Conservation (phyloP, 37 sponge, comb jelly and placozoan species). For the Eunapius fragilis region DNA sequence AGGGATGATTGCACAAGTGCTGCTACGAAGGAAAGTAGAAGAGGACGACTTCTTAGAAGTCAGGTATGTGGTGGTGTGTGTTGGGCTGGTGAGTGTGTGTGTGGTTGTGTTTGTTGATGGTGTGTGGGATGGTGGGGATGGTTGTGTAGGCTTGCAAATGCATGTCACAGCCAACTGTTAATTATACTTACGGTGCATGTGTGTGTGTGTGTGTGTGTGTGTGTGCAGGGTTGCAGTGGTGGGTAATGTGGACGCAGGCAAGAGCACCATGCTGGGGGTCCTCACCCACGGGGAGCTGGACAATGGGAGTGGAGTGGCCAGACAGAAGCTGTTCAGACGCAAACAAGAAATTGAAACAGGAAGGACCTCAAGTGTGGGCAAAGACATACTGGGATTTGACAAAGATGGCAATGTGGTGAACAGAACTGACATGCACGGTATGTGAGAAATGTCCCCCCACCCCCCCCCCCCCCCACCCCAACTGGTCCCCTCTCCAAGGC, state of each 20-base stretch:
- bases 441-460: not conserved
- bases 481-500: no score
- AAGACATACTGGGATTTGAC: constrained; percentile 98
- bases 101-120: no score
- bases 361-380: constrained; percentile 96
- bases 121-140: no score
- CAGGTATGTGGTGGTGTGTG: constrained; percentile 58
- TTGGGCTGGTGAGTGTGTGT: no score
- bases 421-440: not conserved
- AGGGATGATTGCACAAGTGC: constrained; percentile 80
- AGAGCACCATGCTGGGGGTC: constrained; percentile 98
- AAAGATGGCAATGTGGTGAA: constrained; percentile 51
- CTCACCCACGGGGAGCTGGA: constrained; percentile 98
- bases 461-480: no score
- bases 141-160: no score
- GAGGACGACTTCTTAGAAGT: constrained; percentile 98
- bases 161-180: no score
- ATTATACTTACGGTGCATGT: no score
- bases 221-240: constrained; percentile 94
- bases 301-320: constrained; percentile 93
- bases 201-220: no score
- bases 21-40: constrained; percentile 72
- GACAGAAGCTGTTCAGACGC: constrained; percentile 95
- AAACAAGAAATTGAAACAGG: constrained; percentile 98
- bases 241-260: constrained; percentile 99